phyloP scores from a whole-genome alignment of 2,113 vertebrate species.

The Hirundichthys speculiger region DNA sequence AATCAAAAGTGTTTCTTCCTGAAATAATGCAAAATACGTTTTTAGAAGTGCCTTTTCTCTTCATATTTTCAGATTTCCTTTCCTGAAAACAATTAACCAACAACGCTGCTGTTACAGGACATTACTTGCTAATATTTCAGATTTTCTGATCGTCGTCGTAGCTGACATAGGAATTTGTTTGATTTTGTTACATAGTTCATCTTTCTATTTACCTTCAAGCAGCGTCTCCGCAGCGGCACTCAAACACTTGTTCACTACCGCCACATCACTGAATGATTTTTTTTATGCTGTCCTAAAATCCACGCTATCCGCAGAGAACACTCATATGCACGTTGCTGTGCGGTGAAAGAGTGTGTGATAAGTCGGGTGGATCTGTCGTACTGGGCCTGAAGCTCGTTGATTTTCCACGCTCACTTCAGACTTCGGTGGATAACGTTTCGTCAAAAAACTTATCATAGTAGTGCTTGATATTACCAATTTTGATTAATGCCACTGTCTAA shows the following conservation, averaged over 20 bases:
- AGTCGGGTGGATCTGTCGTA: not conserved
- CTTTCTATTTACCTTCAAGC: not conserved
- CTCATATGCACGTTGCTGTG: not conserved
- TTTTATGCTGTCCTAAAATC: not conserved
- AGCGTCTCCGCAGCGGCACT: not conserved
- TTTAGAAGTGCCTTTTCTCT: no score
- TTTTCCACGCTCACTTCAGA: not conserved
- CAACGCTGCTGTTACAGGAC: no score
- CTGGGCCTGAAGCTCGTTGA: not conserved
- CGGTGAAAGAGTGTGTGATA: not conserved
- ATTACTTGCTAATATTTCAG: no score
- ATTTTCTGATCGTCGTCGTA: no score
- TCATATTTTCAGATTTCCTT: no score
- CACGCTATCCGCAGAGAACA: not conserved
- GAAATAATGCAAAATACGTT: no score
- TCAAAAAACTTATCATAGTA: not conserved
- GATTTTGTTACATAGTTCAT: conserved; percentile 26
- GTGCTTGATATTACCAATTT: not conserved
- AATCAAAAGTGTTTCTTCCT: no score
- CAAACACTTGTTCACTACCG: not conserved
- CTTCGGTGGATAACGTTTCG: not conserved
- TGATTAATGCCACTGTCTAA: not conserved
- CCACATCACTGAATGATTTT: not conserved
- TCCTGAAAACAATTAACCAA: no score
- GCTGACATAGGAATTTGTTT: no score